Evolutionary conservation across 2,888 invertebrate species (phyloP).

Genomic region (Eupithecia centaureata): DNA sequence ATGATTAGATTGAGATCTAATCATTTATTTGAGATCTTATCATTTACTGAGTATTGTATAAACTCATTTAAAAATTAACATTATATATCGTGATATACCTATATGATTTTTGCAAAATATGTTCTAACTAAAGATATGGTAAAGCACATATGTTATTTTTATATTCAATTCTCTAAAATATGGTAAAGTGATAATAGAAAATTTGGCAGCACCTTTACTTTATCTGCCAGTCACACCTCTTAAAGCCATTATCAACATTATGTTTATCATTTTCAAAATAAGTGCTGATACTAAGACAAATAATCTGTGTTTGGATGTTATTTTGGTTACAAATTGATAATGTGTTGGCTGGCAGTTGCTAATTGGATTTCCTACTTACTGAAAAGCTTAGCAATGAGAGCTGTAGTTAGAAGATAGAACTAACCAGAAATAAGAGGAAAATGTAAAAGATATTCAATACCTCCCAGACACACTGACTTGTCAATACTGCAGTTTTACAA

Average conservation of each 20-base stretch:
- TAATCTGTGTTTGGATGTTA: slow-evolving; percentile 18
- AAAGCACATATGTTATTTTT: not conserved
- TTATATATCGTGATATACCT: not conserved
- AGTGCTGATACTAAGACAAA: slow-evolving; percentile 25
- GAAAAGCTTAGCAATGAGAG: not conserved
- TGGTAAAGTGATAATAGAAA: not conserved
- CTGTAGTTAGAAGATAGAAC: not conserved
- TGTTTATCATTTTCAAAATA: slow-evolving; percentile 29
- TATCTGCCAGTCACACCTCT: slow-evolving; percentile 20
- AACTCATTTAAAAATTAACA: not conserved
- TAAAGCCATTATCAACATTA: slow-evolving; percentile 15
- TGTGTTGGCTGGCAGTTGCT: slow-evolving; percentile 1
- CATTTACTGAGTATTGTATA: not conserved
- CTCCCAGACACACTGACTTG: slow-evolving; percentile 11
- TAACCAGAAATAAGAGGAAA: not conserved
- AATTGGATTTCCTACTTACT: slow-evolving; percentile 4
- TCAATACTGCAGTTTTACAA: slow-evolving; percentile 23
- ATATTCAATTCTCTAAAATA: not conserved
- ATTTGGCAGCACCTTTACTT: slow-evolving; percentile 10
- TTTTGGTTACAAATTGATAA: slow-evolving; percentile 27
- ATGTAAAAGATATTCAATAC: slow-evolving; percentile 13
- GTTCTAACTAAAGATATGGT: not conserved
- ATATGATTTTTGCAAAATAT: not conserved
- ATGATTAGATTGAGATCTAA: not conserved
- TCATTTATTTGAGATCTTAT: not conserved